These are phyloP conservation scores for Aleiodes alternator DNA, from an alignment of 2,888 invertebrate genomes.

Conservation along the genomic window DNA sequence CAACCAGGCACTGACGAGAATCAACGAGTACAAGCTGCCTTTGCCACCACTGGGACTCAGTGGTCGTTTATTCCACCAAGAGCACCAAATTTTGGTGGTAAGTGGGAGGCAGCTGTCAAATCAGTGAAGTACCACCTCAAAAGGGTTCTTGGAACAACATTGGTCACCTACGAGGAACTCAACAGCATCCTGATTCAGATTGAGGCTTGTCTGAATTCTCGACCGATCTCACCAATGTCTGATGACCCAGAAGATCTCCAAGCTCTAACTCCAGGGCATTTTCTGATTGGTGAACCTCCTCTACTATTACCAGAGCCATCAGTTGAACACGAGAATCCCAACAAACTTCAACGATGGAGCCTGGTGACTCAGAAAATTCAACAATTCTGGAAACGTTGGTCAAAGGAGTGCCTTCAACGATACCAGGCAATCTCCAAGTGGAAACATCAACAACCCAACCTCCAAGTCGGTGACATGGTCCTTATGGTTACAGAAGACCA, in stretches of 20 bases:
- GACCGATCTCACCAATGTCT: conserved; percentile 1
- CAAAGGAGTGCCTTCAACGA: too few relatives aligned
- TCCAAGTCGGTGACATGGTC: not conserved
- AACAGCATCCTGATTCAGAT: not conserved
- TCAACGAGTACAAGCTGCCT: not conserved
- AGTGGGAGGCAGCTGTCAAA: conserved; percentile 18
- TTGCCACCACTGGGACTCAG: conserved; percentile 7
- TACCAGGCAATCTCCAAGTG: too few relatives aligned
- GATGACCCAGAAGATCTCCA: conserved; percentile 12
- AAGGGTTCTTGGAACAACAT: not conserved
- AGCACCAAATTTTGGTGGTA: conserved; percentile 14
- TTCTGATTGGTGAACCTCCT: not conserved
- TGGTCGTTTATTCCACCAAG: not conserved
- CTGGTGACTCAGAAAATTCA: conserved; percentile 9
- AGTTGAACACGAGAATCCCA: not conserved
- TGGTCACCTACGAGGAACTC: too few relatives aligned
- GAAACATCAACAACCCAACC: too few relatives aligned
- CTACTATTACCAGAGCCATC: conserved; percentile 14
- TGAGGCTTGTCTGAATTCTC: conserved; percentile 8
- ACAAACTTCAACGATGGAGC: not conserved
- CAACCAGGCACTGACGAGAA: not conserved
- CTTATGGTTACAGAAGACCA: not conserved
- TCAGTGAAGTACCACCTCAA: conserved; percentile 10
- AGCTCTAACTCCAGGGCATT: not conserved
- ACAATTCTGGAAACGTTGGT: not conserved